Evolutionary conservation across 2,113 vertebrate genomes (phyloP), one percentile per base, ranked within the genome.

Genomic region (Labeo catla): DNA sequence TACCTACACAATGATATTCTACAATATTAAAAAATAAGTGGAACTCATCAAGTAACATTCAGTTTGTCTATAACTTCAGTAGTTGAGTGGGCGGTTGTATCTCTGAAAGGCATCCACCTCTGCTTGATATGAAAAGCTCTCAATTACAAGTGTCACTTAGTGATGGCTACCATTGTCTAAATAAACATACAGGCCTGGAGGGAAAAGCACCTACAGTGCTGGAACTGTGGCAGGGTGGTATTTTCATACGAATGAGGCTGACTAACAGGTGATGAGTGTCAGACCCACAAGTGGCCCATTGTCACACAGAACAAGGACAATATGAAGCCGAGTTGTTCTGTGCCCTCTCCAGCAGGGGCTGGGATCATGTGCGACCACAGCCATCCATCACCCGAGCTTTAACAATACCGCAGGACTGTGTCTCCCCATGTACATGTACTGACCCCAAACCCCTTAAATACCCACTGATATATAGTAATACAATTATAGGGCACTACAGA

Each of bases 251-350:
- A 88, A 91, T 91, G 89, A 93, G 91, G 85, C 84, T 70, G 16
- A 89, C 90, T 90, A 93, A 93, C 91, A 92, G 93, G 93, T 93
- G 93, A 95, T 92, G 91, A 92, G 93, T 94, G 93, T 94, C 93
- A 93, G 80, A 92, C 84, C 88, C 34, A 68, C 90, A 89, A 91
- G 93, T 91, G 90, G 89, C 88, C 92, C 82, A 91, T 93, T 95
- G 93, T 94, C 85, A 80, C 88, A 19, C 10, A 70, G 92, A 90
- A 92, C 91, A 92, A 91, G 93, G 91, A 94, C 92, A 94, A 93
- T 92, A 87, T 84, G 89, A 91, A 87, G 84, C 16, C 21, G 90
- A 81, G 91, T 89, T 90, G 87, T 68, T 82, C 89, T 84, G 91
- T 85, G 88, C 86, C 88, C 85, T 89, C 80, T 89, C 73, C 84